Percentiles rank a stretch among this genome's conserved stretches.
Conservation (phyloP, 2,797 vertebrate genomes). For the Chromobotia macracanthus region DNA sequence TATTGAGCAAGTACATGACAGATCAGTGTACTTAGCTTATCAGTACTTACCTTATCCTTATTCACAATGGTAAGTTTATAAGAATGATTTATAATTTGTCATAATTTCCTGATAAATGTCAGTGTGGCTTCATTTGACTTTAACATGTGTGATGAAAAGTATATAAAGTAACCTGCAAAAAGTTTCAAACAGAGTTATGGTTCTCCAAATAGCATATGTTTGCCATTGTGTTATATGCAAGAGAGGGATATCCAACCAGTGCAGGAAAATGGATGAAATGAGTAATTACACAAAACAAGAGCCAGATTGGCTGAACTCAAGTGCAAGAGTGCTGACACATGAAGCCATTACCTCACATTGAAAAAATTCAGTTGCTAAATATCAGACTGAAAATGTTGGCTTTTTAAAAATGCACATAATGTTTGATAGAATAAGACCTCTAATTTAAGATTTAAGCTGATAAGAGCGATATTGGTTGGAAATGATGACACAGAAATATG, state of each 20-base stretch:
- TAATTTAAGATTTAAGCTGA: background rate
- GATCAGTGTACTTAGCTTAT: no score
- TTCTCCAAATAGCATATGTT: slow-evolving; percentile 6
- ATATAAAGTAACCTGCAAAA: no score
- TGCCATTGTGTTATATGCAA: slow-evolving; percentile 21
- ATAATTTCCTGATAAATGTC: no score
- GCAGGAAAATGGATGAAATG: slow-evolving; percentile 68
- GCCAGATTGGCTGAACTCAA: slow-evolving; percentile 72
- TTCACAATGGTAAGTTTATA: no score
- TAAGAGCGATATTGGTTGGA: background rate
- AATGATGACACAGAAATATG: background rate
- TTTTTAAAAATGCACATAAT: background rate
- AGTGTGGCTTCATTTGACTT: no score
- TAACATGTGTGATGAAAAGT: no score
- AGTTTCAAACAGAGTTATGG: background rate
- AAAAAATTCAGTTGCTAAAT: slow-evolving; percentile 86
- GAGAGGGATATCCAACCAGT: slow-evolving; percentile 52
- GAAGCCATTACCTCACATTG: slow-evolving; percentile 84
- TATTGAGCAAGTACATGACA: no score
- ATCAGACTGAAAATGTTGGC: slow-evolving; percentile 35
- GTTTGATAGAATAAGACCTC: background rate
- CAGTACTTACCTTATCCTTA: no score
- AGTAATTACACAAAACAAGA: slow-evolving; percentile 76
- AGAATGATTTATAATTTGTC: no score
- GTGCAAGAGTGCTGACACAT: slow-evolving; percentile 82